A percentile compares a stretch with the other conserved stretches of the same genome.
Evolutionary conservation across 2,113 vertebrate genomes (phyloP).

Genomic region (Phalacrocorax carbo): DNA sequence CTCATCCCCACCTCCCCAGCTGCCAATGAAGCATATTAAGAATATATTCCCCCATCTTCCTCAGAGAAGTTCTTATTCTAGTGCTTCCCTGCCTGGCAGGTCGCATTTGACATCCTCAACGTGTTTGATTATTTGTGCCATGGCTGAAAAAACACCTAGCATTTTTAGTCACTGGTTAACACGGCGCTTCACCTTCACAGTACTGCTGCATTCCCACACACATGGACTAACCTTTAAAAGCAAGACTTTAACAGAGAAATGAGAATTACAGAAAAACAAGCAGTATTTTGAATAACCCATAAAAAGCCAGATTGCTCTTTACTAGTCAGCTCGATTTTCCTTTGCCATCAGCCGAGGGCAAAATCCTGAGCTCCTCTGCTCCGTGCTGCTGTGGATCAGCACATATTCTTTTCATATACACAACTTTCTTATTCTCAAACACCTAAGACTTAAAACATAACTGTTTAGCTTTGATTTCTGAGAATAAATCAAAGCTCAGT

Average conservation of each 20-base stretch:
- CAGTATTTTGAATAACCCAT: background rate
- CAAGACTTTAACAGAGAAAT: background rate
- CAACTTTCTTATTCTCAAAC: background rate
- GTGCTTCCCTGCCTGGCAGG: background rate
- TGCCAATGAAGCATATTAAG: accelerated
- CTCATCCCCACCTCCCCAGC: background rate
- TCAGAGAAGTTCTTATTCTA: background rate
- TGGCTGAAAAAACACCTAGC: background rate
- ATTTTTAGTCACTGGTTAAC: background rate
- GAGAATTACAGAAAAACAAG: background rate
- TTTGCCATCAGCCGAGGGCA: background rate
- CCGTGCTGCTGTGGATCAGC: background rate
- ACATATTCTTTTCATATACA: background rate
- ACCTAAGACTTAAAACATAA: background rate
- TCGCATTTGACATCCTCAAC: background rate
- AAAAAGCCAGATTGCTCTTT: background rate
- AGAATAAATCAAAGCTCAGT: background rate
- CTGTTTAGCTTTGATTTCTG: background rate
- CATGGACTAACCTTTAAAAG: background rate
- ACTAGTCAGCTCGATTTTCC: background rate
- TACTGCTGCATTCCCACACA: background rate
- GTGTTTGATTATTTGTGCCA: background rate
- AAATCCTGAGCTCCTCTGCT: background rate
- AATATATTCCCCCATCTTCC: background rate
- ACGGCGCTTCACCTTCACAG: background rate